Conservation (phyloP, 2,113 vertebrate species). For the Verasper variegatus region DNA sequence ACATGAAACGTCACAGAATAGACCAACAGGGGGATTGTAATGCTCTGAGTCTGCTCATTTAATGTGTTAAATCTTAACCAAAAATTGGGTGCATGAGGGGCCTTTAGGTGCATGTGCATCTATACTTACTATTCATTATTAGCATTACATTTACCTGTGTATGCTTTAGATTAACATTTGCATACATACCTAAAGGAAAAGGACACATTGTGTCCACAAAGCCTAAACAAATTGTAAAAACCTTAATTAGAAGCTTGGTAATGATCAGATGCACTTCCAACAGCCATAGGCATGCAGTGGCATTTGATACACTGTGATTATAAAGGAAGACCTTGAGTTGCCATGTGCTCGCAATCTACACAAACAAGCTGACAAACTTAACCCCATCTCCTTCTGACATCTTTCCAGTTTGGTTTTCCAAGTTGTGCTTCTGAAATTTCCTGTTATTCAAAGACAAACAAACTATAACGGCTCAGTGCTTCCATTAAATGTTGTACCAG, state of each 20-base stretch:
- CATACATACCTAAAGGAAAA: conserved; percentile 13
- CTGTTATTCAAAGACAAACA: conserved; percentile 57
- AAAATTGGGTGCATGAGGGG: conserved; percentile 11
- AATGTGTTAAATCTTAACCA: conserved; percentile 9
- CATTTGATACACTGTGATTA: conserved; percentile 5
- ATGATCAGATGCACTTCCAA: conserved; percentile 32
- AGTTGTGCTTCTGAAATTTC: conserved; percentile 38
- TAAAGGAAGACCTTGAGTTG: conserved; percentile 5
- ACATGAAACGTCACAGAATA: neutral
- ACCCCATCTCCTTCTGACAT: neutral
- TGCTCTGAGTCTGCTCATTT: neutral
- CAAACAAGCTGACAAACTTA: conserved; percentile 14
- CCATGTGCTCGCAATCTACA: conserved; percentile 18
- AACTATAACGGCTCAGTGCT: conserved; percentile 21
- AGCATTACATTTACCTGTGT: conserved; percentile 3
- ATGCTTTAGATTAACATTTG: conserved; percentile 32
- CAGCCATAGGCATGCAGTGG: neutral
- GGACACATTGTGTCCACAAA: conserved; percentile 1
- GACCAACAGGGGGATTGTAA: neutral
- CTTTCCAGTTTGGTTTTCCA: conserved; percentile 10
- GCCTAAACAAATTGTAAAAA: conserved; percentile 20
- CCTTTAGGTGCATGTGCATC: neutral
- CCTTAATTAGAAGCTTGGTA: conserved; percentile 4
- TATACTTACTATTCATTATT: conserved; percentile 3
- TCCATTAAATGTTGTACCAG: conserved; percentile 47